Base-by-base conservation (phyloP, 2,888 invertebrate species). In the Pseudococcus longispinus region DNA sequence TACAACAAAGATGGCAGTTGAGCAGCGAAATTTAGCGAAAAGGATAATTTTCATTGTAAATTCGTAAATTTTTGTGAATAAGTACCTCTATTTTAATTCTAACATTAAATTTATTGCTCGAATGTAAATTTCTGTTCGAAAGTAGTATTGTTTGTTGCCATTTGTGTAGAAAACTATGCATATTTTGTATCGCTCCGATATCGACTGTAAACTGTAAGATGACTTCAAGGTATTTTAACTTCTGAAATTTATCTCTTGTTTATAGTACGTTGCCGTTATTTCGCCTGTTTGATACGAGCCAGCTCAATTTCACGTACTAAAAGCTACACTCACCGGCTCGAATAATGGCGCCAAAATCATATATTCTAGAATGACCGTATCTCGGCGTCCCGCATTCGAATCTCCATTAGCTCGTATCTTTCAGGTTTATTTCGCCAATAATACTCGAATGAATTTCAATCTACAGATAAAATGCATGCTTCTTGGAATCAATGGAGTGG, bases 401-500 rank as follows among this genome's bases (percentile, higher is more conserved):
- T 51, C 51, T n/a, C n/a, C 1, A n/a, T 46, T 51, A n/a, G n/a
- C 51, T 51, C 51, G 51, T 51, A n/a, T n/a, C 18, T n/a, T 51
- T 51, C 15, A 51, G 18, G 0, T 51, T 2, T 5, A 51, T n/a
- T 51, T 46, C 3, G 23, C 11, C 2, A 65, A 60, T 60, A 1
- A 60, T 46, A 15, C 51, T 6, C 51, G n/a, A 46, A 18, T 51
- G n/a, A 60, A 23, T 9, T 60, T 60, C 9, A 11, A 11, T 60
- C 23, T 23, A 3, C 60, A 70, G 70, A 70, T 70, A 85, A 74
- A 77, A 85, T 85, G 85, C 85, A 85, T 9, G 29, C 77, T 8
- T 86, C 86, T 5, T 86, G 86, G 86, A 86, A 86, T 51, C 86
- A 86, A 29, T 86, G 86, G 86, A 26, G 70, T 26, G 74, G 51